Conservation (phyloP, 1,140 invertebrate species). For the Rhagoletis zephyria region DNA sequence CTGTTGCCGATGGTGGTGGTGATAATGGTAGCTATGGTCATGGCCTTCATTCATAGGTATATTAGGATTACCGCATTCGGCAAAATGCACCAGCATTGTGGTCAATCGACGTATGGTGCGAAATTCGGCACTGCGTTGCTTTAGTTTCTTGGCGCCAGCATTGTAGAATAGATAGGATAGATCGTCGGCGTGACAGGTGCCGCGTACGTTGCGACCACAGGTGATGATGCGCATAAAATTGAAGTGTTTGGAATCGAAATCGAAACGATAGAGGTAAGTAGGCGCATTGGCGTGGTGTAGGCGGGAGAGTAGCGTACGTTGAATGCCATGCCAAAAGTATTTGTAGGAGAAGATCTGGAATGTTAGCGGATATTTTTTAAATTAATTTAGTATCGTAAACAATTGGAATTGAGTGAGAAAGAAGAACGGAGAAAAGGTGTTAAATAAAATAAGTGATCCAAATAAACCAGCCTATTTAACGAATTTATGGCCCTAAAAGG, state of each 20-base stretch:
- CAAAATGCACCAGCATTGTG: slow-evolving; percentile 73
- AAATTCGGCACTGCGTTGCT: slow-evolving; percentile 69
- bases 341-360: slow-evolving; percentile 71
- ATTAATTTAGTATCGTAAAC: too few relatives aligned
- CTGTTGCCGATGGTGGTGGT: slow-evolving; percentile 20
- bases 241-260: slow-evolving; percentile 71
- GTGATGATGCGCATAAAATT: slow-evolving; percentile 73
- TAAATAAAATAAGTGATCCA: too few relatives aligned
- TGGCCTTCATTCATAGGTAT: slow-evolving; percentile 56
- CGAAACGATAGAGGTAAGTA: slow-evolving; percentile 74
- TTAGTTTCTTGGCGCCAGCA: slow-evolving; percentile 72
- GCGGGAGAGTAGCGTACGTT: slow-evolving; percentile 69
- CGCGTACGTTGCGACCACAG: slow-evolving; percentile 69
- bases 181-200: slow-evolving; percentile 79
- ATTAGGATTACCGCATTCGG: slow-evolving; percentile 71
- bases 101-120: slow-evolving; percentile 71
- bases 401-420: too few relatives aligned
- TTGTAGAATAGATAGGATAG: slow-evolving; percentile 79
- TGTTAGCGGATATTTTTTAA: neutral
- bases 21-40: slow-evolving; percentile 25
- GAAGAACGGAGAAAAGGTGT: too few relatives aligned
- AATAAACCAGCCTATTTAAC: too few relatives aligned
- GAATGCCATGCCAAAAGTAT: slow-evolving; percentile 73
- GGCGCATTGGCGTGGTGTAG: slow-evolving; percentile 67
- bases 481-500: too few relatives aligned